Conservation (phyloP, 2,888 invertebrate genomes). For the Polymixis flavicincta region DNA sequence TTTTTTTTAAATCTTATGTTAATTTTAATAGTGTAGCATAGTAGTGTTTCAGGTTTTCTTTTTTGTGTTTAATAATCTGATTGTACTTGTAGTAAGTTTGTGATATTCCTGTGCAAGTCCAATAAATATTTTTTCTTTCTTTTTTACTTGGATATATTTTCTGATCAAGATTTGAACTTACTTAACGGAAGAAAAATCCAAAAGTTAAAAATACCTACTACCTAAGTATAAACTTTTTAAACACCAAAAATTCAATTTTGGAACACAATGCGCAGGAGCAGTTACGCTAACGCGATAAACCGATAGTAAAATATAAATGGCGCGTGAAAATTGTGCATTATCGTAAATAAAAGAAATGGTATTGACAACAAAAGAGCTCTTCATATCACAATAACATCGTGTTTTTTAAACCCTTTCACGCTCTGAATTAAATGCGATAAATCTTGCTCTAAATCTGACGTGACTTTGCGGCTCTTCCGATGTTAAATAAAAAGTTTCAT, state of each 20-base stretch:
- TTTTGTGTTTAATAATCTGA: too few relatives aligned
- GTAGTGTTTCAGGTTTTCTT: too few relatives aligned
- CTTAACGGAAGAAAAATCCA: neutral
- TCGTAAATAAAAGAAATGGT: slow-evolving; percentile 82
- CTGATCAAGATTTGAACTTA: too few relatives aligned
- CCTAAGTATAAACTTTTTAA: neutral
- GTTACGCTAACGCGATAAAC: slow-evolving; percentile 69
- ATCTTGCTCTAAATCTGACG: slow-evolving; percentile 74
- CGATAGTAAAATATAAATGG: slow-evolving; percentile 79
- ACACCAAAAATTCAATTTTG: slow-evolving; percentile 36
- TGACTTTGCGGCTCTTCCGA: slow-evolving; percentile 45
- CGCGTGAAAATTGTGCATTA: slow-evolving; percentile 82
- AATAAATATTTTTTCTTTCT: too few relatives aligned
- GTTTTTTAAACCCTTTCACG: slow-evolving; percentile 76
- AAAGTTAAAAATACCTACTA: neutral
- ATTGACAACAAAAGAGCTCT: slow-evolving; percentile 75
- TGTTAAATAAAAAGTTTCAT: slow-evolving; percentile 44
- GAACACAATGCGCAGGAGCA: slow-evolving; percentile 51
- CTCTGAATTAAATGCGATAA: slow-evolving; percentile 76
- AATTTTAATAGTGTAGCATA: too few relatives aligned
- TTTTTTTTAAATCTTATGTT: too few relatives aligned
- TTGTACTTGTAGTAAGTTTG: too few relatives aligned
- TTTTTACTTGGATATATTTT: too few relatives aligned
- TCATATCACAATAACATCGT: slow-evolving; percentile 73
- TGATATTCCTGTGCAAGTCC: too few relatives aligned